A percentile compares a stretch with the other conserved stretches of the same genome.
Evolutionary conservation across 2,888 invertebrate genomes (phyloP).

Genomic region (Callimorpha dominula): DNA sequence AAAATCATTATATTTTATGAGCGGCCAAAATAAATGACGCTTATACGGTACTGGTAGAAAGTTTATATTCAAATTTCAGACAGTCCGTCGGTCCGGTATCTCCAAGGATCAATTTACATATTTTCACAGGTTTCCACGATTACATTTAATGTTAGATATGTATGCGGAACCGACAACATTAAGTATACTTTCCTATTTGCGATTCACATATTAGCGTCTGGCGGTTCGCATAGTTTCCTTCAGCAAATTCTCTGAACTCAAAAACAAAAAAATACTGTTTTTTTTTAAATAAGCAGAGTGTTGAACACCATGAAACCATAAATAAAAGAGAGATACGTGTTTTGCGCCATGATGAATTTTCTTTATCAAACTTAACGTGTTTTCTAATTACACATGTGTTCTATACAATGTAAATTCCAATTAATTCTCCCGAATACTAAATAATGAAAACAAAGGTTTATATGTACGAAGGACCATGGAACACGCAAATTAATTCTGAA

Average conservation of each 20-base stretch:
- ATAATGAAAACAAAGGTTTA: slow-evolving; percentile 68
- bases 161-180: slow-evolving; percentile 57
- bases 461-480: slow-evolving; percentile 64
- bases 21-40: slow-evolving; percentile 84
- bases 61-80: slow-evolving; percentile 86
- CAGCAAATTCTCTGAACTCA: slow-evolving; percentile 12
- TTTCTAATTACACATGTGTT: slow-evolving; percentile 77
- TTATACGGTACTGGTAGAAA: slow-evolving; percentile 79
- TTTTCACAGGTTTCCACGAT: slow-evolving; percentile 84
- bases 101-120: slow-evolving; percentile 87
- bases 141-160: slow-evolving; percentile 74
- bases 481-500: slow-evolving; percentile 76
- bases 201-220: slow-evolving; percentile 37
- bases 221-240: slow-evolving; percentile 42
- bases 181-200: slow-evolving; percentile 51
- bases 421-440: slow-evolving; percentile 75
- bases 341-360: slow-evolving; percentile 62
- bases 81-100: slow-evolving; percentile 83
- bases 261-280: not conserved
- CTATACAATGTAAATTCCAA: slow-evolving; percentile 79
- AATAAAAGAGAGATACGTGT: slow-evolving; percentile 37
- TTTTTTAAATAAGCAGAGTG: not conserved
- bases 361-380: slow-evolving; percentile 63
- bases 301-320: slow-evolving; percentile 18
- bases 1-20: slow-evolving; percentile 86